Base-by-base conservation (phyloP, 2,113 vertebrate genomes). In the Apistogramma diplotaenia region DNA sequence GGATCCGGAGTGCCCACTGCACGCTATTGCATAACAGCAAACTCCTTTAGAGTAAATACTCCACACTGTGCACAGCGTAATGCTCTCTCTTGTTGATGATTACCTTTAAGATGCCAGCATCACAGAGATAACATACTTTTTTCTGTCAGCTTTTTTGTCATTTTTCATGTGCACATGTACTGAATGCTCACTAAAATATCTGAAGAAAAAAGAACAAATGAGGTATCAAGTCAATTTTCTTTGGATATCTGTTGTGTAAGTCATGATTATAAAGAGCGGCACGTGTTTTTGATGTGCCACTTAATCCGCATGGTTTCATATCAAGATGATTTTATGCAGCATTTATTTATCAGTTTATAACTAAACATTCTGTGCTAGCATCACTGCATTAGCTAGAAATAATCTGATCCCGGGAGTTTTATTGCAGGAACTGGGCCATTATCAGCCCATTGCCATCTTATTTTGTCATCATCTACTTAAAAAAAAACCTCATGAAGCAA, bases 61-160 rank as follows among this genome's bases (percentile, higher is more conserved):
- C 9, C 16, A 18, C 46, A n/a, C 25, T 49, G 40, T 49, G 51
- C 4, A 5, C 49, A 62, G 2, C 59, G 53, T 75, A 51, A 56
- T 70, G 71, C 19, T 75, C 77, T 57, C 37, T 87, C 27, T 55
- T 46, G 56, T 58, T 73, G 35, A 65, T 56, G 56, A 74, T 61
- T 40, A 56, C 19, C 74, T 81, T 85, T 72, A 55, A 79, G 59
- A 80, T 87, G 37, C 82, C 10, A 8, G 33, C 35, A 19, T 78
- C 33, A 54, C 49, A 75, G 80, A 76, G 75, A 46, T 33, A 51
- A 57, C 15, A 76, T 78, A n/a, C 76, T 88, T 90, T 85, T 88
- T 73, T 49, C 56, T 67, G 60, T 76, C 43, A 74, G 71, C 40
- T 76, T 83, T 27, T 70, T 71, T n/a, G 43, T 77, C 35, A 81